Evolutionary conservation across 2,888 invertebrate genomes (phyloP), one percentile per base, ranked within the genome.

Genomic region (Chirona hameri): DNA sequence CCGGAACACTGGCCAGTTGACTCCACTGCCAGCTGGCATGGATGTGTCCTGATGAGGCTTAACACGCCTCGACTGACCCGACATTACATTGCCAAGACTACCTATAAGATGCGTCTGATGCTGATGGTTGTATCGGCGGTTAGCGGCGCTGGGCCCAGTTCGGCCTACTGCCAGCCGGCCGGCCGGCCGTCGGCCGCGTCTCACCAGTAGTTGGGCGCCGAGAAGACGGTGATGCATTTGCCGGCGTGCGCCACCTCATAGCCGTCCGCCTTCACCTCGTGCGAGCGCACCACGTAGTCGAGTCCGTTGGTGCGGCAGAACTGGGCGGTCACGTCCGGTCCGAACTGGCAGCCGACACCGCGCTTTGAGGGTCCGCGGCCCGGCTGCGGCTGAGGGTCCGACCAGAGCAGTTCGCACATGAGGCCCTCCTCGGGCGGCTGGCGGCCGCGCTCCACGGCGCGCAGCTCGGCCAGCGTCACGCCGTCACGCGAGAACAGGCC

Each of bases 401-500:
- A 98, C 99, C 99, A 99, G 29, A 99, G 90, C 82, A 99, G 90
- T 88, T 99, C 99, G 88, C 99, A 99, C 99, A 99, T 99, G 85
- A 95, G 91, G 84, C 93, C 98, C 87, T 96, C 96, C 86, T 98
- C 98, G 0, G 99, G 99, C 4, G 99, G 99, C n/a, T n/a, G n/a
- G n/a, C n/a, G n/a, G n/a, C n/a, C n/a, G n/a, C n/a, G n/a, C n/a
- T n/a, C n/a, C n/a, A 96, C 93, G 85, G 92, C 92, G 82, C 94
- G 90, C 85, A 99, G 96, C 86, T 98, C 96, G 84, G 97, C 94
- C 82, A 99, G 90, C n/a, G 95, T 96, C 82, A 99, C 94, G 87
- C 93, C 93, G 87, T 98, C 97, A 85, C 81, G 69, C n/a, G 95
- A 93, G 90, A 99, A 99, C 82, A 99, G 90, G 7, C 99, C 99